Conservation (phyloP, 2,113 vertebrate species). For the Phalacrocorax brasilianus region DNA sequence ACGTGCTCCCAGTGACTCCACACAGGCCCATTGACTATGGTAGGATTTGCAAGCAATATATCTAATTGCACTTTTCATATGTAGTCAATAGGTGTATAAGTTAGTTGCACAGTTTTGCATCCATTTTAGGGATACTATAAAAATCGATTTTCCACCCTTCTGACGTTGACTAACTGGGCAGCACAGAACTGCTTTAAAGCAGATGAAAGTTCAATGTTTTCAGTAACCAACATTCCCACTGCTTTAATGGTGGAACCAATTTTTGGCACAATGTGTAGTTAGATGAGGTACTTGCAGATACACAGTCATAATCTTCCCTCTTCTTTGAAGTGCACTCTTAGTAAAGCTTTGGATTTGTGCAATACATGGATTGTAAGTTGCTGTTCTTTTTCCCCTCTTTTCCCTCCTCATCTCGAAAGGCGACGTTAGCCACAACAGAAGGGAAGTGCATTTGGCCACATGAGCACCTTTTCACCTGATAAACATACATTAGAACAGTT, state of each 20-base stretch:
- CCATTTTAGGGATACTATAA: not conserved
- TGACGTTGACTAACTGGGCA: not conserved
- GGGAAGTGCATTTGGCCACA: not conserved
- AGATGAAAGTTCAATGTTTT: not conserved
- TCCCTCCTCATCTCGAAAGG: not conserved
- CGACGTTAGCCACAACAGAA: not conserved
- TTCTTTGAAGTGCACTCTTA: not conserved
- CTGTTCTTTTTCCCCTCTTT: not conserved
- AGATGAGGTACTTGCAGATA: not conserved
- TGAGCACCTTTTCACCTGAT: not conserved
- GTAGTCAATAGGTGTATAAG: constrained; percentile 29
- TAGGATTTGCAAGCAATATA: constrained; percentile 45
- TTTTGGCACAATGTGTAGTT: not conserved
- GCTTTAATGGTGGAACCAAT: not conserved
- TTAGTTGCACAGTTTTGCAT: constrained; percentile 29
- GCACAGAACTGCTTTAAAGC: not conserved
- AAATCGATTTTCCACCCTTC: constrained; percentile 43
- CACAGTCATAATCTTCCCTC: not conserved
- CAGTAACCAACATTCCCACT: not conserved
- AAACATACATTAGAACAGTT: not conserved
- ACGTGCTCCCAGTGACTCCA: not conserved
- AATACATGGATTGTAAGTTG: not conserved
- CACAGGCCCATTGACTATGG: not conserved
- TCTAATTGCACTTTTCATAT: constrained; percentile 56
- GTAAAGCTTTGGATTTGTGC: not conserved